phyloP scores from a whole-genome alignment of 2,888 invertebrate species.

The Agriopis aurantiaria region DNA sequence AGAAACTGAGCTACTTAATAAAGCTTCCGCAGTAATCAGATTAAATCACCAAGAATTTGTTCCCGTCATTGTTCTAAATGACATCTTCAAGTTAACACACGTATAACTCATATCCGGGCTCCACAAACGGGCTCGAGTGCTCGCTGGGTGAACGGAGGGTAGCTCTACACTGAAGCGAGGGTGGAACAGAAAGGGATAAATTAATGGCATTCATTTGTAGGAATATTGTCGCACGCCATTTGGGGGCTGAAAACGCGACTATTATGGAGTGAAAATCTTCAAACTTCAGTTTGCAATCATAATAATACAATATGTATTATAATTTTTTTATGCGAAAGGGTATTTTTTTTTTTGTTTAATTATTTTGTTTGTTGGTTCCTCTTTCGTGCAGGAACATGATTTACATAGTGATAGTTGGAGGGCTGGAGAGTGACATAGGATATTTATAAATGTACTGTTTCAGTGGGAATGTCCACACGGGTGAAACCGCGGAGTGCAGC shows the following conservation, averaged over 20 bases:
- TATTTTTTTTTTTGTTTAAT: no score
- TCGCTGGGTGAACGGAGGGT: slow-evolving; percentile 32
- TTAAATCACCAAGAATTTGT: slow-evolving; percentile 19
- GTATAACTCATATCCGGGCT: slow-evolving; percentile 32
- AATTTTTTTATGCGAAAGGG: no score
- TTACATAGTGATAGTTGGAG: no score
- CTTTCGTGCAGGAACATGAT: no score
- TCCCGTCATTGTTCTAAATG: slow-evolving; percentile 21
- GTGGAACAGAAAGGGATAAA: slow-evolving; percentile 40
- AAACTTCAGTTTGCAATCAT: not conserved
- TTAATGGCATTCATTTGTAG: slow-evolving; percentile 38
- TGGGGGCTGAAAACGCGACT: slow-evolving; percentile 31
- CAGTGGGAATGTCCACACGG: no score
- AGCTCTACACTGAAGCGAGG: slow-evolving; percentile 25
- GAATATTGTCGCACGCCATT: slow-evolving; percentile 15
- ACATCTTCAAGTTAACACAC: slow-evolving; percentile 26
- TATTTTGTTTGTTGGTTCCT: no score
- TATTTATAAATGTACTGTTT: no score
- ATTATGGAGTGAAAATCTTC: slow-evolving; percentile 31
- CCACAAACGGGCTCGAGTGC: slow-evolving; percentile 26
- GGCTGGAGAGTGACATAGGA: no score
- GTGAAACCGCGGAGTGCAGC: no score
- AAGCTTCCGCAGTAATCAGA: not conserved
- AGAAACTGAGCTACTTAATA: not conserved
- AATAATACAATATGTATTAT: no score